These are phyloP conservation scores for Zygothrica quintamaculata DNA, from an alignment of 2,888 invertebrate species.

Conservation along the genomic window DNA sequence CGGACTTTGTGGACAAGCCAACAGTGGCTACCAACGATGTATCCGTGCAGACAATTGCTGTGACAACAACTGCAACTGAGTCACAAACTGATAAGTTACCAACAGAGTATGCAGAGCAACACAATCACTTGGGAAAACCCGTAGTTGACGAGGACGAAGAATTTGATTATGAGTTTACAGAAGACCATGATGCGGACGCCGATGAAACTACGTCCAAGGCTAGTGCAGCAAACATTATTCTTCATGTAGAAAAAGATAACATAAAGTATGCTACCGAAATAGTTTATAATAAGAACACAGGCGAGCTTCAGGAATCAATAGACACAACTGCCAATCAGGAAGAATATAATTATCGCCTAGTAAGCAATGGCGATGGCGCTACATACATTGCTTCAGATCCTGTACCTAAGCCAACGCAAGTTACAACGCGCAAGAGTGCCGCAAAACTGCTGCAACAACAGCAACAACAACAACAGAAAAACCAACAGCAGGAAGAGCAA, in stretches of 20 bases:
- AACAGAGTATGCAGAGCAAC: slow-evolving; percentile 30
- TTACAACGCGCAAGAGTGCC: slow-evolving; percentile 47
- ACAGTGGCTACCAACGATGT: slow-evolving; percentile 38
- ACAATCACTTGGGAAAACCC: slow-evolving; percentile 17
- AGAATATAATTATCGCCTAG: slow-evolving; percentile 71
- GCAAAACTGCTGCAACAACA: slow-evolving; percentile 40
- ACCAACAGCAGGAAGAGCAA: slow-evolving; percentile 15
- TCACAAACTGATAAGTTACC: slow-evolving; percentile 56
- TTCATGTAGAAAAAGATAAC: slow-evolving; percentile 48
- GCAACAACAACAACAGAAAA: slow-evolving; percentile 7
- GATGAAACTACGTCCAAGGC: slow-evolving; percentile 33
- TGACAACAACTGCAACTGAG: slow-evolving; percentile 27
- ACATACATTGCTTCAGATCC: slow-evolving; percentile 52
- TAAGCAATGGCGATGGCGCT: slow-evolving; percentile 55
- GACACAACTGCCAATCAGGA: slow-evolving; percentile 32
- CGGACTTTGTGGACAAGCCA: slow-evolving; percentile 11
- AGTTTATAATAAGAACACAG: slow-evolving; percentile 35
- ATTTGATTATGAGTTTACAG: slow-evolving; percentile 62
- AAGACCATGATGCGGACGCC: slow-evolving; percentile 38
- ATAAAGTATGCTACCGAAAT: slow-evolving; percentile 55
- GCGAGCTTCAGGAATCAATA: slow-evolving; percentile 36
- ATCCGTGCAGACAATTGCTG: slow-evolving; percentile 41
- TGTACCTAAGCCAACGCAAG: slow-evolving; percentile 9
- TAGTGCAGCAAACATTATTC: slow-evolving; percentile 42
- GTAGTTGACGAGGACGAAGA: slow-evolving; percentile 29